Evolutionary conservation across 1,140 invertebrate genomes (phyloP), one percentile per base, ranked within the genome.

Genomic region (Bombus sylvicola): DNA sequence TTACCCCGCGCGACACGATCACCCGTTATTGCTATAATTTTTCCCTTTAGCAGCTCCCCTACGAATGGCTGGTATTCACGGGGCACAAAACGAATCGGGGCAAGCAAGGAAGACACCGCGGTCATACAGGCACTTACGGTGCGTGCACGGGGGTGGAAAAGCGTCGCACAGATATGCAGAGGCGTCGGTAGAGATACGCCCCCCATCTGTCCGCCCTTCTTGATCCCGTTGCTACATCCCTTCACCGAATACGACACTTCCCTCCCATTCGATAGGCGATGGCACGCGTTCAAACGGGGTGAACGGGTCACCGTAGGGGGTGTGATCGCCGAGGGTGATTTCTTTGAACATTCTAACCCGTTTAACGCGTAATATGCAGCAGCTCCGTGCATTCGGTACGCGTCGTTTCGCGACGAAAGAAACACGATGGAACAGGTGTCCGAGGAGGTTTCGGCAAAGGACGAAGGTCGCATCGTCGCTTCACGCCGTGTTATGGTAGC

Each of bases 401-500:
- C 81, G 72, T 78, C 15, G 78, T 82, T 43, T 47, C 41, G 13
- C 15, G 22, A 39, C 4, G n/a, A 31, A 37, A 43, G 37, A 75
- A 66, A 86, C 47, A 69, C 41, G 59, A 13, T 9, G 78, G 84
- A 93, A 93, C 93, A 93, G 93, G 93, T 93, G 93, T 92, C 89
- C 77, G 47, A 47, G 79, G 92, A 87, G 89, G 91, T 89, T 87
- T 85, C 85, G 31, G 59, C 68, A 72, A 76, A 87, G 89, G 92
- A 90, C 92, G 92, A 90, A 92, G 91, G 91, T 93, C 89, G 90
- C 92, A 91, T 92, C 87, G 92, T 87, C 88, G 91, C 89, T 93
- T 92, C 90, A 85, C 90, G 87, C 66, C 83, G 82, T 87, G 81
- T 92, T 92, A 89, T 86, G 81, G 69, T 83, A 87, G 75, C 87